Conservation (phyloP, 2,888 invertebrate species). For the Pollenia angustigena region DNA sequence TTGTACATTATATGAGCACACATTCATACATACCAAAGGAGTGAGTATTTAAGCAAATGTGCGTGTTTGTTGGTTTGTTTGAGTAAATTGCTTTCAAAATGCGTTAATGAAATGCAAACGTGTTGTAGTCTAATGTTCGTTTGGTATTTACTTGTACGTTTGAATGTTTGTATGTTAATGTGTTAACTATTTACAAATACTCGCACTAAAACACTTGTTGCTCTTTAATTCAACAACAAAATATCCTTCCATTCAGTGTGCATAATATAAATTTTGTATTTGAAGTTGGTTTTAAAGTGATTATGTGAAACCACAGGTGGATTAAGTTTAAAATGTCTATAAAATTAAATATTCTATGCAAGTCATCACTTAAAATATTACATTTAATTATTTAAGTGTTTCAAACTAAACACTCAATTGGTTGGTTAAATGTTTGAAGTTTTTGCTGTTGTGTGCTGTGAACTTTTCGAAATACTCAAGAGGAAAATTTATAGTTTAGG, state of each 20-base stretch:
- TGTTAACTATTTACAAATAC: constrained; percentile 48
- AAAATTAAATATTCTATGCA: constrained; percentile 69
- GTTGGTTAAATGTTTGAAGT: constrained; percentile 52
- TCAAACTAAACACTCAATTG: constrained; percentile 52
- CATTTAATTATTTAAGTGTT: constrained; percentile 68
- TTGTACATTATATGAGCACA: background rate
- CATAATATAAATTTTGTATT: constrained; percentile 58
- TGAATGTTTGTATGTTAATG: constrained; percentile 31
- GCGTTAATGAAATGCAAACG: constrained; percentile 75
- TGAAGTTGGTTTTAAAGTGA: constrained; percentile 69
- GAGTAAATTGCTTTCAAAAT: constrained; percentile 70
- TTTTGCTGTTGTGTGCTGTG: constrained; percentile 22
- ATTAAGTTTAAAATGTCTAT: constrained; percentile 72
- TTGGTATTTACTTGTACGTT: constrained; percentile 62
- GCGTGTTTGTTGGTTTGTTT: constrained; percentile 32
- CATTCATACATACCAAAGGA: background rate
- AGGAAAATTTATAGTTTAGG: background rate
- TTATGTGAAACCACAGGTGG: constrained; percentile 76
- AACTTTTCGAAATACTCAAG: constrained; percentile 21
- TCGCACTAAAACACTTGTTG: constrained; percentile 60
- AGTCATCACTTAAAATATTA: constrained; percentile 61
- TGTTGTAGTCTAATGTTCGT: constrained; percentile 42
- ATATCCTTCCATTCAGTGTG: constrained; percentile 47
- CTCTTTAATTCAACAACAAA: constrained; percentile 25
- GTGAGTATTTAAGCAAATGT: background rate